Evolutionary conservation across 2,797 vertebrate species (phyloP).

Genomic region (Phoxinus dragarum): DNA sequence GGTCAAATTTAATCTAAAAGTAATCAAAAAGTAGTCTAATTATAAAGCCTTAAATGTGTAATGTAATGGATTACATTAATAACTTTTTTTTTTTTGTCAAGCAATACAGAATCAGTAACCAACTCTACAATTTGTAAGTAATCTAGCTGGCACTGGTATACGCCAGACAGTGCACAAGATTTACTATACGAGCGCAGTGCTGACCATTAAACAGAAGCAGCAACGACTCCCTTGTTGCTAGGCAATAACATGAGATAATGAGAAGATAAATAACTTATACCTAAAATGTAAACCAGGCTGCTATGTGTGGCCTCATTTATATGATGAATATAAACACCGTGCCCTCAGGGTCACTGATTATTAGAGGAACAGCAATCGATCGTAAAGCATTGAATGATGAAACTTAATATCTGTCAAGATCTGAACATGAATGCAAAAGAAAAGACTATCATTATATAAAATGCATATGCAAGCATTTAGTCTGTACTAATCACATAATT

Average conservation of each 20-base stretch:
- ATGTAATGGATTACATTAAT: neutral
- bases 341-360: constrained; percentile 20
- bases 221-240: constrained; percentile 41
- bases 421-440: neutral
- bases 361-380: constrained; percentile 30
- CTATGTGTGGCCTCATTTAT: constrained; percentile 33
- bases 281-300: constrained; percentile 33
- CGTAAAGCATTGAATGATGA: neutral
- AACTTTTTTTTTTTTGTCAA: neutral
- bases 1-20: neutral
- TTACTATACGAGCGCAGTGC: neutral
- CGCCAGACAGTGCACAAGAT: neutral
- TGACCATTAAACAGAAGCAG: constrained; percentile 10
- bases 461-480: neutral
- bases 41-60: neutral
- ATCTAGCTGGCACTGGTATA: neutral
- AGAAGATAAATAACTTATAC: constrained; percentile 44
- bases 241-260: constrained; percentile 42
- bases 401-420: constrained; percentile 7
- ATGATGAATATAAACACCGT: constrained; percentile 27
- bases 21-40: neutral
- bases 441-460: neutral
- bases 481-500: neutral
- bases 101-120: neutral
- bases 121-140: neutral